Base-by-base conservation (phyloP, 30 jellyfish, hydroid and myxozoan species). In the Cassiopea andromeda region DNA sequence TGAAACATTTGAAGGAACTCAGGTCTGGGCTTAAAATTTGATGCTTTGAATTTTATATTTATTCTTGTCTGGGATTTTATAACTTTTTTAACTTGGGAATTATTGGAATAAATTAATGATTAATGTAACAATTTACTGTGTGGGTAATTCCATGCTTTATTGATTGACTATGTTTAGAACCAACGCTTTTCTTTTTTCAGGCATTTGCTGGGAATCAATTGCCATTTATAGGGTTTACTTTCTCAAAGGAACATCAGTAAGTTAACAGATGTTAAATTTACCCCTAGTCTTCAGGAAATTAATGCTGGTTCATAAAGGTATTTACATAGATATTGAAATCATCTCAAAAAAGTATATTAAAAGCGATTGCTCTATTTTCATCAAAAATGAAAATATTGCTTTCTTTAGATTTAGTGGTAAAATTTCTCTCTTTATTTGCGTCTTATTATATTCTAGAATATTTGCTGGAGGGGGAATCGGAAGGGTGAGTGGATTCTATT, bases 141-240 rank as follows among this genome's bases (percentile, higher is more conserved):
- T 6, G 8, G 8, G 0, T 7, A 6, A 6, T 58, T 14, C 68
- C 14, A 58, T 58, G 68, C 68, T 58, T 58, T 7, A 58, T 58
- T 47, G 54, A 13, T 38, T 6, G 72, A 47, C 14, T 7, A 7
- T 38, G 10, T 77, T 46, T 8, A 8, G 49, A 84, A 18, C 46
- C 73, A 73, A 18, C 48, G 2, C 15, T n/a, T 46, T 77, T 16
- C 14, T 43, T 58, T 44, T 78, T 46, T 48, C 69, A 94, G 99
- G 99, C 98, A 60, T 95, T 95, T 92, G 98, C 98, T 75, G 99
- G 99, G 46, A 92, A 92, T 68, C 99, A 96, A 67, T 83, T 92
- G 45, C 99, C 99, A 44, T 96, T 96, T 90, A 89, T 96, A 50
- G 99, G 99, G 68, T 96, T 96, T 77, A 96, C 98, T 13, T 96